phyloP scores from a whole-genome alignment of 2,113 vertebrate species.

The Equus quagga region DNA sequence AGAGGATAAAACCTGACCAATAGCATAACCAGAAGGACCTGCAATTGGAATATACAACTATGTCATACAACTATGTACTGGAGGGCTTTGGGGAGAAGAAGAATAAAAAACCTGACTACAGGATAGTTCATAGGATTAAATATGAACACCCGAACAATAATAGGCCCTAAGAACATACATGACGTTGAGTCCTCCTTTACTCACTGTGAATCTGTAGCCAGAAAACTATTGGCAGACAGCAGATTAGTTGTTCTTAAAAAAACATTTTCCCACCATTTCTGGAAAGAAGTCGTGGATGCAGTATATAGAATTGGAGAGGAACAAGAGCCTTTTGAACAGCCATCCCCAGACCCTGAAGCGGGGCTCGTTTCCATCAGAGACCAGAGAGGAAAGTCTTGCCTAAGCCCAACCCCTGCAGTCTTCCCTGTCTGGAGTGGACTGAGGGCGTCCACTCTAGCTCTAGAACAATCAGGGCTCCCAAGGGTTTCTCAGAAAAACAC shows the following conservation, averaged over 20 bases:
- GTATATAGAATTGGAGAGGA: neutral
- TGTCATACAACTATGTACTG: too few relatives aligned
- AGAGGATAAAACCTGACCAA: neutral
- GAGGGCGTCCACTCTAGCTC: neutral
- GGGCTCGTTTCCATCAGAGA: neutral
- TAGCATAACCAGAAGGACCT: neutral
- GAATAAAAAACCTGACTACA: too few relatives aligned
- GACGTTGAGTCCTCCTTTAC: neutral
- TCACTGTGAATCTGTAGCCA: neutral
- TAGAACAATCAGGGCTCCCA: neutral
- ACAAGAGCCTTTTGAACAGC: neutral
- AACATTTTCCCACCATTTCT: neutral
- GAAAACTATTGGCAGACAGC: neutral
- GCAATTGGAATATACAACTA: too few relatives aligned
- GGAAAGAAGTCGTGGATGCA: neutral
- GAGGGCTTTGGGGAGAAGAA: too few relatives aligned
- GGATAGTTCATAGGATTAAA: too few relatives aligned
- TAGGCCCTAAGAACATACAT: neutral
- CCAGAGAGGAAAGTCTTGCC: neutral
- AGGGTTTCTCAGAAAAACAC: neutral
- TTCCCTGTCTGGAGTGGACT: neutral
- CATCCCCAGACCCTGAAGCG: neutral
- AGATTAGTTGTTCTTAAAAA: neutral
- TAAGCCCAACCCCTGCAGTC: neutral
- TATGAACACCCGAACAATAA: neutral